These are phyloP conservation scores for Syngnathus typhle DNA, from an alignment of 2,113 vertebrate genomes.

Conservation along the genomic window DNA sequence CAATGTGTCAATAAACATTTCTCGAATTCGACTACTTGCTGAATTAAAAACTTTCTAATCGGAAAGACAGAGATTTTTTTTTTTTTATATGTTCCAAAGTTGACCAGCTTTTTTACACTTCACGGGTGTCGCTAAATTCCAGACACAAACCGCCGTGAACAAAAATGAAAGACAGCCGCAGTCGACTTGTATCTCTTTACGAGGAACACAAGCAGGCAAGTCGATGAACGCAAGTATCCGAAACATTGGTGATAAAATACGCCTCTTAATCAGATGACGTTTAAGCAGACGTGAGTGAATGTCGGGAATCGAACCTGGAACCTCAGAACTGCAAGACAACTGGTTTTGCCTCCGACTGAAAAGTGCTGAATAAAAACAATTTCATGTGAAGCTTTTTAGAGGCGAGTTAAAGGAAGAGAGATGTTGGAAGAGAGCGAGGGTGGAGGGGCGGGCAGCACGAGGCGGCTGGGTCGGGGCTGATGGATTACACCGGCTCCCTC, in stretches of 20 bases:
- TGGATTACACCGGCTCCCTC: conserved; percentile 68
- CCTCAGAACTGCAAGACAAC: too few species aligned
- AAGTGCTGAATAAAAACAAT: neutral
- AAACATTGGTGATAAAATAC: neutral
- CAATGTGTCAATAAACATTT: neutral
- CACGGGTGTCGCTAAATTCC: neutral
- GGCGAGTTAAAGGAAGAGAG: conserved; percentile 27
- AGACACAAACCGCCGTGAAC: neutral
- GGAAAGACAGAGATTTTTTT: neutral
- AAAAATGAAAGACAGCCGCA: neutral
- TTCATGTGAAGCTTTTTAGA: conserved; percentile 11
- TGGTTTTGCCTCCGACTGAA: too few species aligned
- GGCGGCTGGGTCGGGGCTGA: conserved; percentile 60
- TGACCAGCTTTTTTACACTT: neutral
- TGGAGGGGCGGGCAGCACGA: conserved; percentile 45
- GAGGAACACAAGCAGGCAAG: neutral
- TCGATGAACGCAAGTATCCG: neutral
- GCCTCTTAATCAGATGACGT: neutral
- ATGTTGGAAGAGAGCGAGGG: conserved; percentile 12
- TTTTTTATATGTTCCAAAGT: neutral
- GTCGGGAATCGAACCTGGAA: too few species aligned
- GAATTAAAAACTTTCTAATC: neutral
- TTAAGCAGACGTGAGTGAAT: neutral
- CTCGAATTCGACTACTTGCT: neutral
- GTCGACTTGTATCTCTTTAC: neutral